Evolutionary conservation across 2,797 vertebrate species (phyloP).

Genomic region (Enteromius thamalakanensis): DNA sequence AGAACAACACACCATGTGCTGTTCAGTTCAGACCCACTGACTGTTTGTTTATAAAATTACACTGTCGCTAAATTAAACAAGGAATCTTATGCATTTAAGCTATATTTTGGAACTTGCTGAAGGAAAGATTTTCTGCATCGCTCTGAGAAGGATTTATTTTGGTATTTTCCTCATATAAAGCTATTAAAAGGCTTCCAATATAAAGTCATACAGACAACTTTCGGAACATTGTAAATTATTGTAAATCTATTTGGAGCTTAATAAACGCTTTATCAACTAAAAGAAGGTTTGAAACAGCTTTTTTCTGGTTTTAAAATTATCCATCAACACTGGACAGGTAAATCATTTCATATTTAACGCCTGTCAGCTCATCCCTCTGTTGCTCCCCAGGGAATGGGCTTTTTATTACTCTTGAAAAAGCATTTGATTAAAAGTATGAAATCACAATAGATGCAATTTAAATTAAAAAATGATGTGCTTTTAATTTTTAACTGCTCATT

Average conservation of each 20-base stretch:
- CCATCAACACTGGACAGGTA: neutral
- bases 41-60: neutral
- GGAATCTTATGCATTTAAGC: neutral
- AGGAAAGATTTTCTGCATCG: neutral
- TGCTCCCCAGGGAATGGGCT: neutral
- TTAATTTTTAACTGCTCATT: neutral
- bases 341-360: constrained; percentile 39
- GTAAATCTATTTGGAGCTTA: neutral
- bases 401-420: neutral
- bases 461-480: constrained; percentile 36
- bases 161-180: neutral
- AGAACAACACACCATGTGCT: neutral
- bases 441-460: constrained; percentile 2
- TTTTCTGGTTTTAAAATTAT: neutral
- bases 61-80: neutral
- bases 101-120: neutral
- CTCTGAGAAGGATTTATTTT: neutral
- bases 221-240: neutral
- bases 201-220: neutral
- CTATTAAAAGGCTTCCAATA: neutral
- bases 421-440: constrained; percentile 13
- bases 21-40: neutral
- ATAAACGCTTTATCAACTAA: neutral
- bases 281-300: neutral
- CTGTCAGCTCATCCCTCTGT: neutral